A percentile compares a stretch with the other conserved stretches of the same genome.
Conservation (phyloP, 2,888 invertebrate genomes). For the Oligia strigilis region DNA sequence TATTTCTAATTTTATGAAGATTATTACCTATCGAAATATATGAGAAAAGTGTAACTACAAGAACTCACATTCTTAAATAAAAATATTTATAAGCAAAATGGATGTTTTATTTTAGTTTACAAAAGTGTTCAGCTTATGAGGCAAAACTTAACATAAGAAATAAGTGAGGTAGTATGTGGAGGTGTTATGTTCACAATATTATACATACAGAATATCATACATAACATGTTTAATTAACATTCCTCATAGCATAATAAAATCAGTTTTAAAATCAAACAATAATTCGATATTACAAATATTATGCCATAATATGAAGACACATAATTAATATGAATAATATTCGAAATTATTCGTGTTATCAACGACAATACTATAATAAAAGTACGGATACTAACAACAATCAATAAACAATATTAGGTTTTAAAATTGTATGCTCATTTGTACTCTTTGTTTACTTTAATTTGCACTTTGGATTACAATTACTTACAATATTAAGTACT, state of each 20-base stretch:
- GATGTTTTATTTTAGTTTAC: slow-evolving; percentile 79
- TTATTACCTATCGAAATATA: slow-evolving; percentile 87
- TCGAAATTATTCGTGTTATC: slow-evolving; percentile 13
- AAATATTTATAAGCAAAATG: slow-evolving; percentile 87
- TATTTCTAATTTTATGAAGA: slow-evolving; percentile 90
- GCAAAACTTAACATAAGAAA: slow-evolving; percentile 35
- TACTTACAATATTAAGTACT: slow-evolving; percentile 37
- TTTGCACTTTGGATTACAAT: slow-evolving; percentile 3
- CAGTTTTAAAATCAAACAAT: not conserved
- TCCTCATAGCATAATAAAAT: slow-evolving; percentile 1
- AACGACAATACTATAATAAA: slow-evolving; percentile 3
- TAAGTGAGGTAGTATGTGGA: slow-evolving; percentile 59
- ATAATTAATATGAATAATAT: not conserved
- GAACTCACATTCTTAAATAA: slow-evolving; percentile 89
- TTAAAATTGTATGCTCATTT: slow-evolving; percentile 22
- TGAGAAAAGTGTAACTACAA: slow-evolving; percentile 87
- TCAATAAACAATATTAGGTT: slow-evolving; percentile 45
- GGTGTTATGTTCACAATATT: slow-evolving; percentile 29
- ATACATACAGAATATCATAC: not conserved
- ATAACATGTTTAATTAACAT: not conserved
- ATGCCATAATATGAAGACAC: not conserved
- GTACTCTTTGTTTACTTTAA: slow-evolving; percentile 46
- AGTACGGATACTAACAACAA: slow-evolving; percentile 30
- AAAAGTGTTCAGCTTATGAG: slow-evolving; percentile 50
- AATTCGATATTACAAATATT: not conserved